phyloP scores from a whole-genome alignment of 2,797 vertebrate genomes.

The Muscicapa comitata region DNA sequence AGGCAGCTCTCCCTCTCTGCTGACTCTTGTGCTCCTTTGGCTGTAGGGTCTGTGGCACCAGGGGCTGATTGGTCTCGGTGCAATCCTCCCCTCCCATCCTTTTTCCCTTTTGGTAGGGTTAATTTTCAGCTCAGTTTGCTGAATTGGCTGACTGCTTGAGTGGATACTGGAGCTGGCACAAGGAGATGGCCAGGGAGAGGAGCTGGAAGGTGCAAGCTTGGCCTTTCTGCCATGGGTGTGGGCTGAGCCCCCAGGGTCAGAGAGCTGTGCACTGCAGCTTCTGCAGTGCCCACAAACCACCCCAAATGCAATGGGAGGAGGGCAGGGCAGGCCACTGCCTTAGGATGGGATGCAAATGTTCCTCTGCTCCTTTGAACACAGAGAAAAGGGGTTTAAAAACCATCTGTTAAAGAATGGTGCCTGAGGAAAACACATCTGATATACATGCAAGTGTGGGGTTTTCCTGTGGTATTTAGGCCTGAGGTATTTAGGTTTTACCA shows the following conservation, averaged over 20 bases:
- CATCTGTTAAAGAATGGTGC: not conserved
- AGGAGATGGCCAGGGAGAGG: rapidly evolving
- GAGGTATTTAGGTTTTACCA: constrained; percentile 33
- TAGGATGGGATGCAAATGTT: not conserved
- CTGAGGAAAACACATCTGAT: constrained; percentile 9
- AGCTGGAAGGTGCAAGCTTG: not conserved
- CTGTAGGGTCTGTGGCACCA: rapidly evolving
- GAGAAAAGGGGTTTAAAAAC: not conserved
- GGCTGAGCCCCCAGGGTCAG: not conserved
- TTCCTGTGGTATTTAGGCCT: constrained; percentile 53
- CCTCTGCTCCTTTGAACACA: not conserved
- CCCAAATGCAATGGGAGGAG: not conserved
- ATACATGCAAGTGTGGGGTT: not conserved
- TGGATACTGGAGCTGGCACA: not conserved
- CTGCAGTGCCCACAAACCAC: not conserved
- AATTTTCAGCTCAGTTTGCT: not conserved
- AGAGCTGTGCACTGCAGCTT: not conserved
- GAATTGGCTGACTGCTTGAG: rapidly evolving
- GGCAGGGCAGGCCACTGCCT: not conserved
- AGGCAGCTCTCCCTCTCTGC: not conserved
- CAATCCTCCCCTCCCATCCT: not conserved
- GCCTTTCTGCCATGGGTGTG: not conserved
- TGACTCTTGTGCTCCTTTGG: constrained; percentile 28
- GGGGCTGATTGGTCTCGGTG: not conserved
- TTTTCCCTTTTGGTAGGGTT: not conserved